Percentiles rank a stretch among this genome's conserved stretches.
Conservation (phyloP, 1,140 invertebrate species). For the Scaptomyza graminum region DNA sequence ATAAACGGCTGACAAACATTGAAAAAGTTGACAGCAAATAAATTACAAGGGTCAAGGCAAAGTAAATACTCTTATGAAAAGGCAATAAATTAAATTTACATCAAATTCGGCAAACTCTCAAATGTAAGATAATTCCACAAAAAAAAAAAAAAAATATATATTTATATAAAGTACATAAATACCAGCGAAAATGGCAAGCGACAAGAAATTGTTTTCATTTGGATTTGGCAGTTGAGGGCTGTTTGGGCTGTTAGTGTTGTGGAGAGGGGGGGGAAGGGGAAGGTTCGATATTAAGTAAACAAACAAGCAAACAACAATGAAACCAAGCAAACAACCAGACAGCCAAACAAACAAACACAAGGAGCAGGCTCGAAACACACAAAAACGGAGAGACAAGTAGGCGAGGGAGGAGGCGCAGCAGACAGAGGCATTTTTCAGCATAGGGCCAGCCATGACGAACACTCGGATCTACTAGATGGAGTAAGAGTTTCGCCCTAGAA, state of each 20-base stretch:
- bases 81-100: constrained; percentile 79
- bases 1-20: constrained; percentile 40
- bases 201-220: constrained; percentile 67
- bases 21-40: constrained; percentile 59
- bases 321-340: constrained; percentile 70
- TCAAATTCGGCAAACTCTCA: constrained; percentile 52
- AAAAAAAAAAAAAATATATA: constrained; percentile 18
- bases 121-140: constrained; percentile 19
- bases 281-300: constrained; percentile 52
- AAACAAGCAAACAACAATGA: constrained; percentile 73
- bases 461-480: neutral
- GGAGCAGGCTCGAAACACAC: constrained; percentile 13
- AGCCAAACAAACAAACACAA: constrained; percentile 66
- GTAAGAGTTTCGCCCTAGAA: neutral
- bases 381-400: neutral
- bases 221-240: constrained; percentile 23
- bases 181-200: constrained; percentile 39
- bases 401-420: neutral
- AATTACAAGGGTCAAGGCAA: constrained; percentile 64
- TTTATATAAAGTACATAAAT: constrained; percentile 32
- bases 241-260: neutral
- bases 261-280: neutral
- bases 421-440: constrained; percentile 12
- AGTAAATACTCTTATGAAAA: constrained; percentile 46
- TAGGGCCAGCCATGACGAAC: neutral